These are phyloP conservation scores for Tangara arthus DNA, from an alignment of 2,797 vertebrate species.

Conservation along the genomic window DNA sequence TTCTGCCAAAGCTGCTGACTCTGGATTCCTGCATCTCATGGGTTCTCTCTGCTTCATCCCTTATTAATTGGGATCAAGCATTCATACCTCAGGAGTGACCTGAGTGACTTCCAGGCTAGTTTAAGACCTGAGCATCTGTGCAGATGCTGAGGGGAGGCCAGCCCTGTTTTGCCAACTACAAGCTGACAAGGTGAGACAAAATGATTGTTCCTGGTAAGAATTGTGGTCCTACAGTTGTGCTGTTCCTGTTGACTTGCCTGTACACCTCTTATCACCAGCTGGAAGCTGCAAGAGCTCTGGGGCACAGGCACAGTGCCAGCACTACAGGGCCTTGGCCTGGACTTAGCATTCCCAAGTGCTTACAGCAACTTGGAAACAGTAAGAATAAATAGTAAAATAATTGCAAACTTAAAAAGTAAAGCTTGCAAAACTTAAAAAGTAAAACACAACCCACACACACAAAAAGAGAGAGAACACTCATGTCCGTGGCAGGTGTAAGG, in stretches of 20 bases:
- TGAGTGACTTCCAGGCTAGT: neutral
- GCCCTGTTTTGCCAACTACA: neutral
- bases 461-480: rapidly evolving
- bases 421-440: neutral
- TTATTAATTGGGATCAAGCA: neutral
- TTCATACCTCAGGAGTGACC: neutral
- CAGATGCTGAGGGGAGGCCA: neutral
- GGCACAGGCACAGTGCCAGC: neutral
- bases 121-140: neutral
- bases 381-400: neutral
- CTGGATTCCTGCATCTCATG: neutral
- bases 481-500: neutral
- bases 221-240: rapidly evolving
- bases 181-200: neutral
- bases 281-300: neutral
- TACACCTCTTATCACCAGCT: neutral
- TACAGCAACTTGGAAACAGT: neutral
- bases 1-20: neutral
- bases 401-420: too few relatives aligned
- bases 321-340: neutral
- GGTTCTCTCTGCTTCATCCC: neutral
- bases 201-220: neutral
- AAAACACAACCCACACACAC: rapidly evolving
- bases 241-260: neutral
- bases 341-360: neutral